phyloP scores from a whole-genome alignment of 2,888 invertebrate genomes.

The Agrilus biguttatus region DNA sequence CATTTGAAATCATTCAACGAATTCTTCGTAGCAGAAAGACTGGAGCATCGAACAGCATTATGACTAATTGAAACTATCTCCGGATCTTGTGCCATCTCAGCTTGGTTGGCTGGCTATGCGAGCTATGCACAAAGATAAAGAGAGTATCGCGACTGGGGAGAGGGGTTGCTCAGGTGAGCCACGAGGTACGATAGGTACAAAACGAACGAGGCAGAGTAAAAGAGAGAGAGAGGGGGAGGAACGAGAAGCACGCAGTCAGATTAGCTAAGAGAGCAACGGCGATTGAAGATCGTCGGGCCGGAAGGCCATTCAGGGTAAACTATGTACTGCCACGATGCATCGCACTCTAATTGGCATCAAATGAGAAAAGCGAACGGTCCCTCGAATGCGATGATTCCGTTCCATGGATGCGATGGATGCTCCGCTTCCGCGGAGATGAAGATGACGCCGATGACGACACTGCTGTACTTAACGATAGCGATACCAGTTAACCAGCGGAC shows the following conservation, averaged over 20 bases:
- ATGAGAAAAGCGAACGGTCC: slow-evolving; percentile 5
- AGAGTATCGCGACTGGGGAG: slow-evolving; percentile 3
- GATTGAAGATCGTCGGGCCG: slow-evolving; percentile 26
- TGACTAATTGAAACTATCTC: slow-evolving; percentile 27
- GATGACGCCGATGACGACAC: too few relatives aligned
- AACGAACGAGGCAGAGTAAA: slow-evolving; percentile 25
- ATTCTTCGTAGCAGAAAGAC: slow-evolving; percentile 15
- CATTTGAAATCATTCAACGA: slow-evolving; percentile 1
- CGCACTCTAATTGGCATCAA: slow-evolving; percentile 16
- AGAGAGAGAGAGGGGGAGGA: slow-evolving; percentile 14
- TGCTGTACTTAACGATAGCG: not conserved
- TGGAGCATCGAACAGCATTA: slow-evolving; percentile 23
- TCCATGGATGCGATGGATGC: too few relatives aligned
- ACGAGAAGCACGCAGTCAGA: slow-evolving; percentile 17
- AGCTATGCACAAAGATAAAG: slow-evolving; percentile 27
- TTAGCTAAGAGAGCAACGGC: slow-evolving; percentile 30
- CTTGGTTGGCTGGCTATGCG: slow-evolving; percentile 21
- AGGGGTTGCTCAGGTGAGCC: slow-evolving; percentile 21
- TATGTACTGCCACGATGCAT: slow-evolving; percentile 8
- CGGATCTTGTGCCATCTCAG: slow-evolving; percentile 22
- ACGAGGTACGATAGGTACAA: slow-evolving; percentile 20
- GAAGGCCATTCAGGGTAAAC: slow-evolving; percentile 17
- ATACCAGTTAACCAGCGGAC: not conserved
- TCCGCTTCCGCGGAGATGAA: too few relatives aligned
- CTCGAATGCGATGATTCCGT: slow-evolving; percentile 1